phyloP scores from a whole-genome alignment of 2,888 invertebrate species.

The Morpho deidamia region DNA sequence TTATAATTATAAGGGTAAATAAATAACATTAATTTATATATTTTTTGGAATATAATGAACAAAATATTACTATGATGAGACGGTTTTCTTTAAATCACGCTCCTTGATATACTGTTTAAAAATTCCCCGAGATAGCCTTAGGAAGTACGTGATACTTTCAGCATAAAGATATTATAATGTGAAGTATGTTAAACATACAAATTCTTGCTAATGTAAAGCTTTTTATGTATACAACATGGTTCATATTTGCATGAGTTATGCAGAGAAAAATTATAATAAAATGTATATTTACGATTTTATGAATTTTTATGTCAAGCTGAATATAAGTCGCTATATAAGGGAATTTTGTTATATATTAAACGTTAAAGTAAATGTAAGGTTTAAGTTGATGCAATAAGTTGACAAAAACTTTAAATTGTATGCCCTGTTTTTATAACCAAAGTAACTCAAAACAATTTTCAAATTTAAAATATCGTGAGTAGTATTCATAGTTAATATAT shows the following conservation, averaged over 20 bases:
- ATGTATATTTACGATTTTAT: slow-evolving; percentile 3
- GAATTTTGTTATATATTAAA: too few species aligned
- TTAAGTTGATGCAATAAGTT: too few species aligned
- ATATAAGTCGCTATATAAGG: too few species aligned
- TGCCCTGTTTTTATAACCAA: too few species aligned
- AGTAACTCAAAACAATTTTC: too few species aligned
- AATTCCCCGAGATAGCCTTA: slow-evolving; percentile 36
- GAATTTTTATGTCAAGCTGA: background rate
- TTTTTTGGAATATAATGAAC: too few species aligned
- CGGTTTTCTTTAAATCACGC: slow-evolving; percentile 27
- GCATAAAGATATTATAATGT: slow-evolving; percentile 6
- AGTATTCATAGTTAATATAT: too few species aligned
- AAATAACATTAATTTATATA: background rate
- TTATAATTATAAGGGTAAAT: too few species aligned
- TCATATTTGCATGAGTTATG: slow-evolving; percentile 7
- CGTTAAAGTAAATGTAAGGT: too few species aligned
- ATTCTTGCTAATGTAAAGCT: background rate
- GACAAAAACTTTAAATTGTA: too few species aligned
- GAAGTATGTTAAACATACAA: background rate
- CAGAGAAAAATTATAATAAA: background rate
- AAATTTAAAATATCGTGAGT: too few species aligned
- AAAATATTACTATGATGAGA: slow-evolving; percentile 13
- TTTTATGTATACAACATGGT: slow-evolving; percentile 3
- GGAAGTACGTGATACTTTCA: slow-evolving; percentile 33
- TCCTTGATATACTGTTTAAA: slow-evolving; percentile 34